Percentiles rank a stretch among this genome's conserved stretches.
Evolutionary conservation across 2,113 vertebrate genomes (phyloP).

Genomic region (Anarrhichthys ocellatus): DNA sequence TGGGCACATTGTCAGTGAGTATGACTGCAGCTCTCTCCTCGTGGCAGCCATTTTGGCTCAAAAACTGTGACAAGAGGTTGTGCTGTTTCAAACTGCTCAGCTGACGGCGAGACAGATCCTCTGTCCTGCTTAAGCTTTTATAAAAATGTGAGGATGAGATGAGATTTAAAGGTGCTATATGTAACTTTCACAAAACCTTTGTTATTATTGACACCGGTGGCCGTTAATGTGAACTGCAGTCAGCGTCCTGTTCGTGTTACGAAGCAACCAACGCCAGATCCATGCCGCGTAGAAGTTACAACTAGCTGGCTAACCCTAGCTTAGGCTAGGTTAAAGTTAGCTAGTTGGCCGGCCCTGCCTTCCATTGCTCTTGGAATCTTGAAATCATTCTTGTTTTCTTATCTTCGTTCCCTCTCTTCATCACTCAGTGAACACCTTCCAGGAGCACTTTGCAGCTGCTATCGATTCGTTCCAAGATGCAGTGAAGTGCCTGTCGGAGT

Average conservation of each 20-base stretch:
- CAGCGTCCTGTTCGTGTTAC: background rate
- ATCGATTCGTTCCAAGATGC: slow-evolving; percentile 99
- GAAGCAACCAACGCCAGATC: background rate
- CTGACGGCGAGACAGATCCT: background rate
- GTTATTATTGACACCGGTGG: background rate
- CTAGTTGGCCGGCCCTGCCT: background rate
- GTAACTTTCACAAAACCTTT: background rate
- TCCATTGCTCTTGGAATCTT: background rate
- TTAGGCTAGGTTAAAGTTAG: background rate
- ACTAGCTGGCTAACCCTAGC: background rate
- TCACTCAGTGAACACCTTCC: slow-evolving; percentile 90
- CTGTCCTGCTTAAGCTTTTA: background rate
- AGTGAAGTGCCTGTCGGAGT: slow-evolving; percentile 97
- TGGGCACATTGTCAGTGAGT: slow-evolving; percentile 96
- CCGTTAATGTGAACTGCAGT: too few relatives aligned
- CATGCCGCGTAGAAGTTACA: background rate
- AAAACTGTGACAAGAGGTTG: background rate
- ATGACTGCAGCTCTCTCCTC: background rate
- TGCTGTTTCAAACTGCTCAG: background rate
- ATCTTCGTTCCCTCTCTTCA: background rate
- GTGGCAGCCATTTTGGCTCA: background rate
- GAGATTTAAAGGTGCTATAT: background rate
- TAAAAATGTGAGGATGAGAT: background rate
- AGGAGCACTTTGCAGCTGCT: slow-evolving; percentile 94
- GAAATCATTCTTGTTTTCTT: background rate